phyloP scores from a whole-genome alignment of 2,888 invertebrate species.

The Tenthredo scrophulariae region DNA sequence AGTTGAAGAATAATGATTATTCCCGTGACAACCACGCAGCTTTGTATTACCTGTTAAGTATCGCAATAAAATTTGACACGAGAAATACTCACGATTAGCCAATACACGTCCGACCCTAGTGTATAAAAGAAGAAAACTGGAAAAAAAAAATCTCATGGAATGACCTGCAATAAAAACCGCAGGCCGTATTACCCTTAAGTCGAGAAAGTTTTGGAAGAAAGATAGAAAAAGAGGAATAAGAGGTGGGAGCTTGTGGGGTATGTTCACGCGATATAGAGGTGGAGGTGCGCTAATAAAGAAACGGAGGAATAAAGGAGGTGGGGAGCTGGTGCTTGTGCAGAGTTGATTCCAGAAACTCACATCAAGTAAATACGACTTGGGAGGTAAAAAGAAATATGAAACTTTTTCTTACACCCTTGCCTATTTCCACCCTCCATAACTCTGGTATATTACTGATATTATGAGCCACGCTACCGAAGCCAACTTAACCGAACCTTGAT shows the following conservation, averaged over 20 bases:
- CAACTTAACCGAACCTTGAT: neutral
- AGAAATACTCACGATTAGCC: neutral
- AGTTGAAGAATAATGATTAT: neutral
- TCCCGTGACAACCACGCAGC: neutral
- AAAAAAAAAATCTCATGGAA: constrained; percentile 13
- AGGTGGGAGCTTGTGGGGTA: neutral
- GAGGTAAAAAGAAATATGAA: constrained; percentile 8
- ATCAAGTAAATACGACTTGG: constrained; percentile 25
- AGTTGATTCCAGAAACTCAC: constrained; percentile 37
- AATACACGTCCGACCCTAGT: neutral
- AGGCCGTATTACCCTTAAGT: neutral
- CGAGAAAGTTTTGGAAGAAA: neutral
- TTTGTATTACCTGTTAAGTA: neutral
- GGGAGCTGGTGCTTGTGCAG: neutral
- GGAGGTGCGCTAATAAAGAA: constrained; percentile 28
- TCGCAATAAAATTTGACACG: constrained; percentile 21
- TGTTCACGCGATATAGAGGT: constrained; percentile 32
- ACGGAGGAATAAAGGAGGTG: neutral
- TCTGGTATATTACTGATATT: constrained; percentile 29
- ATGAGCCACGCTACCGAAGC: neutral
- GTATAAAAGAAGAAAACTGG: neutral
- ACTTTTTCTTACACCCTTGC: neutral
- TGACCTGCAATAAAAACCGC: constrained; percentile 31
- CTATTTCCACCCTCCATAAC: neutral
- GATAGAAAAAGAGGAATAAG: neutral